Evolutionary conservation across 2,888 invertebrate species (phyloP), one percentile per base, ranked within the genome.

Genomic region (Ariolimax columbianus): DNA sequence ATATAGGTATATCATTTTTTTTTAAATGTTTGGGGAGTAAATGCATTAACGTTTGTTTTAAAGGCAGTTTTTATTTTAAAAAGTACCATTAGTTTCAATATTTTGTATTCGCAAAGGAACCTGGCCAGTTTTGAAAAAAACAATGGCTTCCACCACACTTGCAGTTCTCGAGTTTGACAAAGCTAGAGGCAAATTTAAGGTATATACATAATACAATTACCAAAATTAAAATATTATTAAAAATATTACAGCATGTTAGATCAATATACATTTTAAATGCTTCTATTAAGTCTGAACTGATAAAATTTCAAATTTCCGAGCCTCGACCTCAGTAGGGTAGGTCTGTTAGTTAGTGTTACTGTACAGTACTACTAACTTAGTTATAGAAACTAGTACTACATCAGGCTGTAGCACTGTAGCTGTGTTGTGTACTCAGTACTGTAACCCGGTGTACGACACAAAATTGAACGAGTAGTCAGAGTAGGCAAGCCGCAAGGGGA

Each of bases 91-190:
- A 47, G 17, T 3, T 23, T 55, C 23, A 19, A 23, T 6, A n/a
- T 2, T n/a, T n/a, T 7, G 4, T n/a, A 26, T n/a, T 14, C n/a
- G n/a, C 1, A 63, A 63, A 1, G 23, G 59, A n/a, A 19, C 75
- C 78, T 78, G 78, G 78, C 55, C 26, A 78, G 38, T 47, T 68
- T 72, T 72, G 4, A 51, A 40, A 38, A 70, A 17, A 43, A 89
- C 89, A 38, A 92, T 92, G 91, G 90, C 91, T 77, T 90, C 91
- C 70, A 84, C 90, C 89, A 86, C 59, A n/a, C n/a, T n/a, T n/a
- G n/a, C n/a, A 59, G 86, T 87, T 70, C 91, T 92, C 82, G 90
- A 91, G 84, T 92, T 92, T 79, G 88, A 88, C 33, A 86, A 83
- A 40, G 90, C 91, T 43, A 88, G 92, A 77, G 84, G 87, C 80